Evolutionary conservation across 2,113 vertebrate species (phyloP).

Genomic region (Epinephelus moara): DNA sequence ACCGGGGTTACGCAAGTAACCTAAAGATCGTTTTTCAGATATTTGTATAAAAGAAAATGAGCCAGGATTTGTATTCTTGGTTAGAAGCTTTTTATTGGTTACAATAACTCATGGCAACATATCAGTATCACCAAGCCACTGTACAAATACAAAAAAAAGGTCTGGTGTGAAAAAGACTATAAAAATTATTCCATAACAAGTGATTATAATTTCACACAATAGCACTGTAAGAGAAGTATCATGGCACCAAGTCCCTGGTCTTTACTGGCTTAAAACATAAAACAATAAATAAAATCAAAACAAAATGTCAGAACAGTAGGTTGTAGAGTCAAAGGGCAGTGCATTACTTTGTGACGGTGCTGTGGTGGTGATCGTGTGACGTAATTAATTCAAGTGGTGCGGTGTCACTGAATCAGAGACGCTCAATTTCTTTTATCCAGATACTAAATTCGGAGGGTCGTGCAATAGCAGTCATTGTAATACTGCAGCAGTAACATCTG

Average conservation of each 20-base stretch:
- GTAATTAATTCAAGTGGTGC: conserved; percentile 37
- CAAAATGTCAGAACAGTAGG: conserved; percentile 79
- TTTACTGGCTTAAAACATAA: conserved; percentile 87
- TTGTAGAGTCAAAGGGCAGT: conserved; percentile 86
- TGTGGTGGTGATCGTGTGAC: conserved; percentile 50
- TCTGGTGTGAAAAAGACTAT: conserved; percentile 90
- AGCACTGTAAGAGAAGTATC: conserved; percentile 89
- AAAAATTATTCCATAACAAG: conserved; percentile 91
- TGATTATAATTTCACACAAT: conserved; percentile 90
- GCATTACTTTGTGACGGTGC: conserved; percentile 79
- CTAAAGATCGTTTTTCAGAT: neutral
- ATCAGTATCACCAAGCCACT: conserved; percentile 94
- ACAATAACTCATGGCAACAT: conserved; percentile 95
- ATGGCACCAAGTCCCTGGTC: conserved; percentile 89
- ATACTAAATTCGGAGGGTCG: neutral
- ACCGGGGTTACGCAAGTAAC: too few species aligned
- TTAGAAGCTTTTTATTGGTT: conserved; percentile 99
- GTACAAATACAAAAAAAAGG: conserved; percentile 91
- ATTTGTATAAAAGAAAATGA: conserved; percentile 9
- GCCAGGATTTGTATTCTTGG: conserved; percentile 72
- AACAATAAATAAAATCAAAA: conserved; percentile 71
- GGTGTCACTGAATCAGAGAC: neutral
- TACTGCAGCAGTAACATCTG: conserved; percentile 2
- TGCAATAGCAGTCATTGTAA: conserved; percentile 31
- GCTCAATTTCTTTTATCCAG: neutral